phyloP scores from a whole-genome alignment of 2,113 vertebrate species.

The Centropus unirufus region DNA sequence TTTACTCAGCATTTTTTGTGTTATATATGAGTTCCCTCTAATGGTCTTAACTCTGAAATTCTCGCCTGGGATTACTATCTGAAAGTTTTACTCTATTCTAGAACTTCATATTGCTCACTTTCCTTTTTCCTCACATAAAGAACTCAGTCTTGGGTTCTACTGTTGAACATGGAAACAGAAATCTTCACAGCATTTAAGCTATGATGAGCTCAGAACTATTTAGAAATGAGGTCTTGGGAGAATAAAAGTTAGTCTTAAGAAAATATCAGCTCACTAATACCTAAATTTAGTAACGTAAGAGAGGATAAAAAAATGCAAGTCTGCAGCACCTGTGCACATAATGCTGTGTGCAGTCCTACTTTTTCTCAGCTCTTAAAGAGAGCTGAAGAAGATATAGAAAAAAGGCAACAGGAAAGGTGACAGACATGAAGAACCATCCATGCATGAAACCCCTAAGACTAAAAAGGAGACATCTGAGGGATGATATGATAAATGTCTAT shows the following conservation, averaged over 20 bases:
- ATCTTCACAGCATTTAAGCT: neutral
- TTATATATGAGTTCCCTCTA: neutral
- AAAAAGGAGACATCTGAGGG: neutral
- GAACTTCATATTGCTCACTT: neutral
- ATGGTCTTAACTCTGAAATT: neutral
- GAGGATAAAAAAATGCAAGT: neutral
- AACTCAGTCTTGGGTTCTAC: neutral
- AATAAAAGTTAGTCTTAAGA: neutral
- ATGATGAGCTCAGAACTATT: neutral
- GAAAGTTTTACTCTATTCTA: neutral
- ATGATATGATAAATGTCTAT: accelerated
- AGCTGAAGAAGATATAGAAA: neutral
- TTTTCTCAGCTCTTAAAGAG: neutral
- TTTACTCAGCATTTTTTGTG: neutral
- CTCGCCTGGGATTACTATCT: neutral
- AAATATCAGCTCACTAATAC: neutral
- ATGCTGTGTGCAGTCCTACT: neutral
- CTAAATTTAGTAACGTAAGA: neutral
- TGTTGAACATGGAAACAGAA: neutral
- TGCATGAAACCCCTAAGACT: neutral
- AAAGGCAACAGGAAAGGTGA: neutral
- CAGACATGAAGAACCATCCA: neutral
- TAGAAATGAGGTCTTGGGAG: slow-evolving; percentile 8
- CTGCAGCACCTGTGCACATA: neutral
- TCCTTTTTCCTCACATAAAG: neutral